phyloP scores from a whole-genome alignment of 2,888 invertebrate genomes.

The Caenorhabditis virilis region DNA sequence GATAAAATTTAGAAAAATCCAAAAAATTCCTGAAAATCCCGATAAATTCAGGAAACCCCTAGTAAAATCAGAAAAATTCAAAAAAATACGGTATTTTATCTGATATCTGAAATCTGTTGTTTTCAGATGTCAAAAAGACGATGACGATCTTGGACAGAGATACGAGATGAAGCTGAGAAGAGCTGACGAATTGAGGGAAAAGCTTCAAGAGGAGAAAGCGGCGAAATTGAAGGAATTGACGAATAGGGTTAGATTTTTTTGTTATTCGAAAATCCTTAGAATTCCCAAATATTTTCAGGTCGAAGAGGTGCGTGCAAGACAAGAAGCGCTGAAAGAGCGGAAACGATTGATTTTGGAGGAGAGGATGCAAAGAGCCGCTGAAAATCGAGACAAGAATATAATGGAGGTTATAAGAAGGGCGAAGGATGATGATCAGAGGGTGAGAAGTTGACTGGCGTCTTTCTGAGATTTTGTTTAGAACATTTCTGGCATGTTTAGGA shows the following conservation, averaged over 20 bases:
- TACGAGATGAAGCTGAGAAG: conserved; percentile 89
- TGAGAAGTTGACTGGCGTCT: conserved; percentile 38
- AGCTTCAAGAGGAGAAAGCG: conserved; percentile 82
- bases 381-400: conserved; percentile 81
- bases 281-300: conserved; percentile 66
- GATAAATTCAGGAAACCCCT: too few species aligned
- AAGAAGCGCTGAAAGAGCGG: conserved; percentile 84
- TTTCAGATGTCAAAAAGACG: conserved; percentile 38
- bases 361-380: conserved; percentile 79
- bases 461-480: too few species aligned
- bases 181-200: conserved; percentile 84
- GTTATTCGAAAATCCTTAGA: too few species aligned
- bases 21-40: too few species aligned
- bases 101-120: too few species aligned
- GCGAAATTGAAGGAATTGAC: conserved; percentile 83
- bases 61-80: too few species aligned
- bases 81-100: too few species aligned
- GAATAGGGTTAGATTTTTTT: conserved; percentile 77
- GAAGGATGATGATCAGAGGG: conserved; percentile 93
- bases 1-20: too few species aligned
- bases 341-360: conserved; percentile 70
- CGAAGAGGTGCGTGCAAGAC: conserved; percentile 78
- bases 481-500: too few species aligned
- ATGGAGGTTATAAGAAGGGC: conserved; percentile 84
- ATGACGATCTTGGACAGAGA: conserved; percentile 66